These are phyloP conservation scores for Cettia cetti DNA, from an alignment of 2,113 vertebrate species.

Conservation along the genomic window DNA sequence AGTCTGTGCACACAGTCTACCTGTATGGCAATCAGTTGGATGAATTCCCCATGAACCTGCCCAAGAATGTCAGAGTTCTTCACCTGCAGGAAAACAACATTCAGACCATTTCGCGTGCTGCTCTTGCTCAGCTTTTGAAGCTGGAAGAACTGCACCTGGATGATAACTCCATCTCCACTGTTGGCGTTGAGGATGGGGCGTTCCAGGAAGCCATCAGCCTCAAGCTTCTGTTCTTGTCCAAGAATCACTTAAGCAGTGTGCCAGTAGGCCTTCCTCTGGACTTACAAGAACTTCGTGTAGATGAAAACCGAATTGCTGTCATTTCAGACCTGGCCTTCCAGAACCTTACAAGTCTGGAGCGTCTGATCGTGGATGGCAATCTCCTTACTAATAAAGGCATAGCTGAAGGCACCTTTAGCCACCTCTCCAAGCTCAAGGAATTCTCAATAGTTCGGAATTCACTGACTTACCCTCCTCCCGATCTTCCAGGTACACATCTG, in stretches of 20 bases:
- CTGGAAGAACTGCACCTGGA: conserved; percentile 95
- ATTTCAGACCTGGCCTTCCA: conserved; percentile 94
- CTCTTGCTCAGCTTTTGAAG: conserved; percentile 88
- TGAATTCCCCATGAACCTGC: conserved; percentile 96
- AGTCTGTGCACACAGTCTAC: conserved; percentile 90
- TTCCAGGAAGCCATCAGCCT: conserved; percentile 94
- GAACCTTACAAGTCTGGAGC: conserved; percentile 91
- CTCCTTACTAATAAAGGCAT: conserved; percentile 93
- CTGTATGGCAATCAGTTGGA: conserved; percentile 97
- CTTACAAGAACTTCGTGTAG: conserved; percentile 90
- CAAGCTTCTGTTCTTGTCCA: conserved; percentile 93
- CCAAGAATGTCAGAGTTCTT: conserved; percentile 89
- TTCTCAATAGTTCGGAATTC: conserved; percentile 94
- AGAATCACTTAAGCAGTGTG: conserved; percentile 96
- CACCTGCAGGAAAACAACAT: conserved; percentile 99
- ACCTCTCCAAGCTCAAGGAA: conserved; percentile 88
- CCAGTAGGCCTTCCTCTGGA: conserved; percentile 91
- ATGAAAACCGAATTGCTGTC: conserved; percentile 93
- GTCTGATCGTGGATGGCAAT: conserved; percentile 93
- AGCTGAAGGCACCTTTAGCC: conserved; percentile 90
- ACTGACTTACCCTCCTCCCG: conserved; percentile 86
- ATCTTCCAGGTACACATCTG: conserved; percentile 86
- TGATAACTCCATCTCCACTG: conserved; percentile 97
- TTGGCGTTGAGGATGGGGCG: conserved; percentile 94
- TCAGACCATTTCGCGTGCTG: conserved; percentile 94